phyloP scores from a whole-genome alignment of 1,140 invertebrate species.

The Drosophila carrolli region DNA sequence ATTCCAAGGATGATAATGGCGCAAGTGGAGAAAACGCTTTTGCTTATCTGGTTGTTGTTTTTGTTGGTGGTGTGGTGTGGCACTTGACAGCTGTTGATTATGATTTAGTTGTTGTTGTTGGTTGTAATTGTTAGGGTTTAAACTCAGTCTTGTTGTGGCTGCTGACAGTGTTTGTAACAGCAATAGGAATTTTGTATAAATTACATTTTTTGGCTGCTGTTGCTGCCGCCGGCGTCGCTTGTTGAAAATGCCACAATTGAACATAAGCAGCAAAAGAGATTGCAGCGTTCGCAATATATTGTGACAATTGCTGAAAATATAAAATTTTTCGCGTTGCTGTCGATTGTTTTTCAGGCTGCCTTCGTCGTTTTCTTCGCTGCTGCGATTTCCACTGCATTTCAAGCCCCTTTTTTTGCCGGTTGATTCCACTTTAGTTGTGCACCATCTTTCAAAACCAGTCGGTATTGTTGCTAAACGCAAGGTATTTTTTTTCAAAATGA shows the following conservation, averaged over 20 bases:
- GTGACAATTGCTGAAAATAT: constrained; percentile 42
- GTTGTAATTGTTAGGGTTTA: constrained; percentile 43
- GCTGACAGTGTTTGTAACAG: constrained; percentile 36
- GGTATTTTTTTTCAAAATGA: too few relatives aligned
- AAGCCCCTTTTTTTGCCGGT: background rate
- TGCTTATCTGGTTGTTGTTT: background rate
- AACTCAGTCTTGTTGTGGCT: constrained; percentile 47
- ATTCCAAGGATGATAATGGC: background rate
- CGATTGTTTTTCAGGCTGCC: constrained; percentile 32
- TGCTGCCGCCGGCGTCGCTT: constrained; percentile 33
- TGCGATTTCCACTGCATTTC: constrained; percentile 7
- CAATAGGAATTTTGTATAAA: constrained; percentile 51
- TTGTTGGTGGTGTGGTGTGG: constrained; percentile 8
- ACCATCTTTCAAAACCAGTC: background rate
- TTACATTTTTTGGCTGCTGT: constrained; percentile 8
- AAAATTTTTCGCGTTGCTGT: constrained; percentile 26
- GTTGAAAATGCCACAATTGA: constrained; percentile 47
- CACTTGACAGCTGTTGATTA: constrained; percentile 16
- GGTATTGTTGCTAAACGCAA: background rate
- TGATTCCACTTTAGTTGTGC: constrained; percentile 19
- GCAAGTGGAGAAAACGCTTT: constrained; percentile 6
- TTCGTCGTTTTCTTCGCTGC: constrained; percentile 9
- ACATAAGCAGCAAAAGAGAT: constrained; percentile 45
- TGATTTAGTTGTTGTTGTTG: constrained; percentile 36
- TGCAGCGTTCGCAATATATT: constrained; percentile 47